Percentiles rank a stretch among this genome's conserved stretches.
Conservation (phyloP, 2,888 invertebrate genomes). For the Limnephilus rhombicus region DNA sequence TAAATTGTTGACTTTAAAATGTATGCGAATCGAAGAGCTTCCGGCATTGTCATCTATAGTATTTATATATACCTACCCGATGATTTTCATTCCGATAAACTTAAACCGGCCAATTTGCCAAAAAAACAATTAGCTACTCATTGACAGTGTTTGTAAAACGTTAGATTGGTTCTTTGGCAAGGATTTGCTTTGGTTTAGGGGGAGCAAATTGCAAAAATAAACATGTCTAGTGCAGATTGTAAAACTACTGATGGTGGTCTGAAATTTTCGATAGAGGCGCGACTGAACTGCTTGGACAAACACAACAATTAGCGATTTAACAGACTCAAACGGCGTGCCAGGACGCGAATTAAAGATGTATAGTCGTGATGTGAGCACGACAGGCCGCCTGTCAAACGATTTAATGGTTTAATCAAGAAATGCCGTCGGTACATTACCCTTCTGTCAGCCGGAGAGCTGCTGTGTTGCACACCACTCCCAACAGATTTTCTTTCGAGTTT, state of each 20-base stretch:
- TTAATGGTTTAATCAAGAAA: conserved; percentile 39
- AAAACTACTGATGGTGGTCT: conserved; percentile 42
- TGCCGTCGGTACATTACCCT: conserved; percentile 74
- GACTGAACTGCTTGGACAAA: conserved; percentile 35
- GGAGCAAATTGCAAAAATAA: conserved; percentile 11
- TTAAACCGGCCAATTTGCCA: background rate
- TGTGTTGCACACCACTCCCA: conserved; percentile 74
- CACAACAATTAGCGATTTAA: conserved; percentile 19
- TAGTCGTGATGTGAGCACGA: conserved; percentile 7
- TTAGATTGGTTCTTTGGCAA: background rate
- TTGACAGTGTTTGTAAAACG: background rate
- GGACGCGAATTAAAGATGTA: conserved; percentile 31
- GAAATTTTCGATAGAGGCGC: conserved; percentile 48
- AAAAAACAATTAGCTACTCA: background rate
- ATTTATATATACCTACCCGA: conserved; percentile 24
- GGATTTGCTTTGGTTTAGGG: background rate
- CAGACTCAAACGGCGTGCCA: background rate
- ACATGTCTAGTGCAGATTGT: conserved; percentile 30
- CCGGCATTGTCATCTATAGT: background rate
- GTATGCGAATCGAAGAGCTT: background rate
- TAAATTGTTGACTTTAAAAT: conserved; percentile 1
- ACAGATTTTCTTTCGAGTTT: conserved; percentile 69
- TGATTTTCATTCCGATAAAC: background rate
- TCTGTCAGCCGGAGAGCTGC: conserved; percentile 74
- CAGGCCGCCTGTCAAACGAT: conserved; percentile 53